Evolutionary conservation across 2,888 invertebrate species (phyloP).

Genomic region (Idaea straminata): DNA sequence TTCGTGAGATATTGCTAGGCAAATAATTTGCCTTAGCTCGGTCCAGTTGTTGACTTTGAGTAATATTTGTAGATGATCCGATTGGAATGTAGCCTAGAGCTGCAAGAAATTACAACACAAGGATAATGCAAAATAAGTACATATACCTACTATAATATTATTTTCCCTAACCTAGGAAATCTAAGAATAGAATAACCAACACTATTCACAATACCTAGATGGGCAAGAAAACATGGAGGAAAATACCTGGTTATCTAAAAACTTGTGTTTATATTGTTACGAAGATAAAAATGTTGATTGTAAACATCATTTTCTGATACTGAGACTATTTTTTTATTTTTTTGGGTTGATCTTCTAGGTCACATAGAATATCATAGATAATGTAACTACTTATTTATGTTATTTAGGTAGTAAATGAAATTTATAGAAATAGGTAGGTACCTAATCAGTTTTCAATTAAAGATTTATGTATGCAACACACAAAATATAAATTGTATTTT

Average conservation of each 20-base stretch:
- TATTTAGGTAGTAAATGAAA: no score
- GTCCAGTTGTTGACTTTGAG: conserved; percentile 70
- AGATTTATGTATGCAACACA: no score
- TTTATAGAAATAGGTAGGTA: no score
- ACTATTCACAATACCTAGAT: not conserved
- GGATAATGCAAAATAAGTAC: not conserved
- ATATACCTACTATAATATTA: not conserved
- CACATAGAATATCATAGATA: not conserved
- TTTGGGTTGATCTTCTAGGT: not conserved
- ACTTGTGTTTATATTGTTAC: no score
- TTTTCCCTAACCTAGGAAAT: not conserved
- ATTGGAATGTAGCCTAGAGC: conserved; percentile 51
- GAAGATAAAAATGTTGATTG: not conserved
- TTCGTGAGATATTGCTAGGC: conserved; percentile 51
- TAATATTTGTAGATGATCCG: conserved; percentile 60
- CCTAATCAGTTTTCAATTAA: no score
- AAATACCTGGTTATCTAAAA: not conserved
- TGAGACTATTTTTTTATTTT: not conserved
- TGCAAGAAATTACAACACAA: not conserved
- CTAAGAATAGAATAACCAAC: not conserved
- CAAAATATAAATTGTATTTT: no score
- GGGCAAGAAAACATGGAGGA: not conserved
- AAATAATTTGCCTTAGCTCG: conserved; percentile 46
- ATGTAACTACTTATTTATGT: no score
- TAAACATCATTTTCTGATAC: conserved; percentile 1